Base-by-base conservation (phyloP, 2,113 vertebrate species). In the Anarhynchus alexandrinus region DNA sequence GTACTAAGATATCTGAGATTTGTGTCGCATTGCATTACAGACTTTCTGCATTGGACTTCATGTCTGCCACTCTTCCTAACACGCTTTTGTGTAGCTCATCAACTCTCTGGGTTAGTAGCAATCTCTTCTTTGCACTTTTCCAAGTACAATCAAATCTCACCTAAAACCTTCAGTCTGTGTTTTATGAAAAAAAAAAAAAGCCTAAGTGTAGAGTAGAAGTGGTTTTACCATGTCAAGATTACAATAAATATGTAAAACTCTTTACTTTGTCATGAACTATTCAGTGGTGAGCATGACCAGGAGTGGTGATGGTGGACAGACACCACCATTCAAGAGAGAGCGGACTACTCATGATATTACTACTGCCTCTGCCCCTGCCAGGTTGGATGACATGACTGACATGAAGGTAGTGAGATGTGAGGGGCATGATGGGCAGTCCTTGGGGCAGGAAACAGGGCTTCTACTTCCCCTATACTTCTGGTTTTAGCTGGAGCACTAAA, bases 311-410 rank as follows among this genome's bases (percentile, higher is more conserved):
- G 43, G 14, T 79, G 83, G 32, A 38, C 32, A 70, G 36, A 27
- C 38, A 34, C 4, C 0, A 1, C 4, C 27, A 32, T 32, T 61
- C 19, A 62, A 38, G 40, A 61, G 30, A 32, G 11, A 64, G 47
- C 6, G 66, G 29, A 18, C 22, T 42, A 30, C 49, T 21, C 51
- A 29, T 0, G 0, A 43, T 30, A 11, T 51, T 27, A 32, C 26
- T 70, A 7, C 20, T 74, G 42, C 23, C 32, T 78, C 52, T 82
- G n/a, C 32, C n/a, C 7, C 6, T 26, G 45, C 55, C 72, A 82
- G 47, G 27, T 2, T 73, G 64, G 51, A 16, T 42, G 45, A 8
- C 23, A 34, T 10, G 29, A 42, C 2, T 62, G 55, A 12, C 9
- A 1, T 7, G 77, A 71, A 64, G 43, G 19, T 45, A 45, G 14